Base-by-base conservation (phyloP, 2,888 invertebrate genomes). In the Eretmocerus hayati region DNA sequence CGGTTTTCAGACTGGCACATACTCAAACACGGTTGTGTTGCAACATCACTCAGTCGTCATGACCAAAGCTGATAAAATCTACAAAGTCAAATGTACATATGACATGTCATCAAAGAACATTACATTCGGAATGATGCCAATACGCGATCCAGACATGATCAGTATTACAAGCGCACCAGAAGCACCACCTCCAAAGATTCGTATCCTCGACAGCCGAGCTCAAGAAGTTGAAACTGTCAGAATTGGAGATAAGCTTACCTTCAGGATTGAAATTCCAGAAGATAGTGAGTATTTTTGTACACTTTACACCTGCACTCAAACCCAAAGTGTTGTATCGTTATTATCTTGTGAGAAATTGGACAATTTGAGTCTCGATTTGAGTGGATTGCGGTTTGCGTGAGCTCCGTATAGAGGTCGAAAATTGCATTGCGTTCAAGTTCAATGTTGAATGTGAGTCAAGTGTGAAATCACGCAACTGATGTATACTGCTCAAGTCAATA, bases 81-180 rank as follows among this genome's bases (percentile, higher is more conserved):
- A 93, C 80, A 93, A 92, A 77, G 91, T 93, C 51, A 90, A 93
- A 71, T 93, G 93, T 69, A 93, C 93, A 5, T 93, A 93, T 73
- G 93, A 93, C 71, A 93, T 93, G 87, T 90, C 91, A 57, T 91
- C 93, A 18, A 90, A 91, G 78, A 93, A 93, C 73, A 91, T 93
- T 61, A 92, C 93, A 30, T 93, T 93, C 76, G 93, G 93, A 76
- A 92, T 93, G 92, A 91, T 92, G 86, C 93, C 93, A 56, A 91
- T 93, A 74, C 85, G 89, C 70, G 93, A 93, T 75, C 92, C 92
- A 52, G 93, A 93, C 74, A 93, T 91, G 87, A 92, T 93, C 66
- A 91, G 91, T 67, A 92, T 93, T 70, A 93, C 92, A 22, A 91
- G 92, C 30, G 91, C 93, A 16, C 93, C 93, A 1, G 92, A 92